Conservation (phyloP, 1,140 invertebrate genomes). For the Venturia canescens region DNA sequence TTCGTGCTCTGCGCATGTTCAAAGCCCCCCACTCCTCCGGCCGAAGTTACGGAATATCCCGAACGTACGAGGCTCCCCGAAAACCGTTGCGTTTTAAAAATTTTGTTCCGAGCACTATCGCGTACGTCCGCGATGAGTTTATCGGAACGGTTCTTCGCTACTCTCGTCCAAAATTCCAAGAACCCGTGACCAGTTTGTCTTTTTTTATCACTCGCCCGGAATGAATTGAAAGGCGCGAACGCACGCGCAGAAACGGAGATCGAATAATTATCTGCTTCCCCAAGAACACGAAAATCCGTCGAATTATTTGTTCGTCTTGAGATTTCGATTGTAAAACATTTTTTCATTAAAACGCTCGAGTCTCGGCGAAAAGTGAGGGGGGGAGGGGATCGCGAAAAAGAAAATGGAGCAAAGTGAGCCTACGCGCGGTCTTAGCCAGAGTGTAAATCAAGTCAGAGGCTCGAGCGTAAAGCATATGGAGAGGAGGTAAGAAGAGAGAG, state of each 20-base stretch:
- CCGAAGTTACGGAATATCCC: background rate
- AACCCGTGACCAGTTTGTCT: too few relatives aligned
- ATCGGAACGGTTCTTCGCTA: too few relatives aligned
- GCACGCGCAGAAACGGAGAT: too few relatives aligned
- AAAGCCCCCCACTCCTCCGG: background rate
- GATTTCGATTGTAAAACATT: background rate
- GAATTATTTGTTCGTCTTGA: background rate
- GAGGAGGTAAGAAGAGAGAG: constrained; percentile 28
- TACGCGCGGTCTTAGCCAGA: constrained; percentile 64
- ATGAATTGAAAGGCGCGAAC: too few relatives aligned
- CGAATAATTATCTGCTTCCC: background rate
- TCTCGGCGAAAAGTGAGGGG: constrained; percentile 6
- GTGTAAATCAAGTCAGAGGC: constrained; percentile 69
- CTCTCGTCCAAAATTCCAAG: too few relatives aligned
- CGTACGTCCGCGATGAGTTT: too few relatives aligned
- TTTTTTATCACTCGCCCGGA: too few relatives aligned
- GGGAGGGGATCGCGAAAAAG: constrained; percentile 12
- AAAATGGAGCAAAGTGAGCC: constrained; percentile 54
- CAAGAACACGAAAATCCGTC: too few relatives aligned
- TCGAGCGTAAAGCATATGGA: background rate
- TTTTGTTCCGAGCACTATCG: too few relatives aligned
- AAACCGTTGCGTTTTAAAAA: too few relatives aligned
- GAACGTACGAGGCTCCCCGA: too few relatives aligned
- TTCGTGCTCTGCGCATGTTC: constrained; percentile 36
- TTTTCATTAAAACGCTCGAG: background rate